Evolutionary conservation across 2,113 vertebrate genomes (phyloP), one percentile per base, ranked within the genome.

Genomic region (Aphyosemion australe): DNA sequence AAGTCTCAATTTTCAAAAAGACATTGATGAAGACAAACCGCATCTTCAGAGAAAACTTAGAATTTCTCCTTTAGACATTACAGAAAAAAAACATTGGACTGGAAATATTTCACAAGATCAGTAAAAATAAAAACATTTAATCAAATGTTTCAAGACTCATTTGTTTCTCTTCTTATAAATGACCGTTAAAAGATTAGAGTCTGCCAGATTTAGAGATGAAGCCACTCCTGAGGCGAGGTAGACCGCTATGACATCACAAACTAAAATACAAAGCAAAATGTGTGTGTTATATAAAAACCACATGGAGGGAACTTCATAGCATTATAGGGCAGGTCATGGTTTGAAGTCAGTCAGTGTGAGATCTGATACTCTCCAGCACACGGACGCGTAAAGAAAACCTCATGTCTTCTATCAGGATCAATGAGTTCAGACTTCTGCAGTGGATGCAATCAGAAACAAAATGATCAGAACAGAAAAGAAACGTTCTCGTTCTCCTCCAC

Each of bases 301-400:
- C 16, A 60, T 32, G 56, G 47, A 31, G 51, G 13, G 20, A 21
- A 59, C 62, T 43, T 54, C 46, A 5, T 32, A 43, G 15, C 42
- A 26, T 26, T 26, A 26, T 11, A 10, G 26, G 20, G 18, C 21
- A 45, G 16, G 41, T n/a, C 57, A n/a, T 10, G 5, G 1, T 67
- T 62, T 62, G 76, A 64, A 71, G 62, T 57, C 41, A 58, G 32
- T 71, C 65, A 20, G 3, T 10, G 49, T 63, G 66, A 69, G 21
- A 45, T n/a, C 19, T 71, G 72, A 83, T 3, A 21, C 48, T 72
- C 61, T 76, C 67, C 65, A 78, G 82, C 51, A 5, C 57, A 42
- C 34, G 47, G 16, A 64, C 67, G 19, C 70, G 16, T 79, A 78
- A 71, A 61, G 43, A 56, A 55, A 71, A 66, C 21, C 47, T 74